Base-by-base conservation (phyloP, 2,888 invertebrate genomes). In the Tricholauxania praeusta region DNA sequence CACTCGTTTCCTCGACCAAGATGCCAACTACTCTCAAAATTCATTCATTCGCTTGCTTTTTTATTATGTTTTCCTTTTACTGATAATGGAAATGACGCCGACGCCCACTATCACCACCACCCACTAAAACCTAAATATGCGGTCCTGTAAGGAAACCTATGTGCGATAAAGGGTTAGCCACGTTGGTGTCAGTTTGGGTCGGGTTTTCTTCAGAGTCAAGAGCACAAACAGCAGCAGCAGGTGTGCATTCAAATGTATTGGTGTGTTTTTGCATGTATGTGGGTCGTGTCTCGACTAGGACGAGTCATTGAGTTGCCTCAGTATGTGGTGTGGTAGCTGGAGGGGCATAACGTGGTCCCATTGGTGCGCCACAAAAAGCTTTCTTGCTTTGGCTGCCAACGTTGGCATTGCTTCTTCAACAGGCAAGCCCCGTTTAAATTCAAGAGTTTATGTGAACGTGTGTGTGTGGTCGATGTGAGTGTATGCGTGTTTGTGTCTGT, bases 81-180 rank as follows among this genome's bases (percentile, higher is more conserved):
- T 39, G 39, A 10, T 39, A 39, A 10, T 53, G 53, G n/a, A 53
- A 53, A 53, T 53, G 53, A 19, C 53, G 19, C 53, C 4, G 8
- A 22, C 51, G 4, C 64, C 15, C 51, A 39, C 64, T 28, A 10
- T 19, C 28, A 17, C 60, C 60, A 28, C 82, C 83, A 84, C 84
- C 86, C 87, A 87, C 86, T 84, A 84, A 86, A 87, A 87, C 87
- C 87, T 85, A 87, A 87, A 87, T 87, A 87, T 87, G 87, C 86
- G 87, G 87, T 87, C 84, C 87, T 87, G 87, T 87, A 87, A 87
- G 87, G 87, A 87, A 87, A 87, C 87, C 85, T 84, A 87, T 85
- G 87, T 86, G 87, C 87, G 87, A 87, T 87, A 87, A 87, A 87
- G 87, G 87, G 87, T 87, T 87, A 87, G 87, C 87, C 87, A 85